These are phyloP conservation scores for Platycheirus rosarum DNA, from an alignment of 2,888 invertebrate genomes.

Conservation along the genomic window DNA sequence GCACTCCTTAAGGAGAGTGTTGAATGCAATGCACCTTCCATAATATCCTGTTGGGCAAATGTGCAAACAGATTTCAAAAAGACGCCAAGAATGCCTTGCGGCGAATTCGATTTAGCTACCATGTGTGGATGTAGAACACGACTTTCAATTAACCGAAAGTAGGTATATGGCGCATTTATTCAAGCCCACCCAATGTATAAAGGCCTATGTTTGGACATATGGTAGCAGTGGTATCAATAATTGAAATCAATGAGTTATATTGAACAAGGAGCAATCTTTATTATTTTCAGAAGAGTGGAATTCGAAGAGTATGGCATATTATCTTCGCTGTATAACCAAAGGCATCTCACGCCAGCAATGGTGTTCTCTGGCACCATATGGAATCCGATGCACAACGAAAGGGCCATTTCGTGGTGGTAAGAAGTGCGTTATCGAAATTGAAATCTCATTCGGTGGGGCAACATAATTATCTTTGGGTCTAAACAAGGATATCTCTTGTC, in stretches of 20 bases:
- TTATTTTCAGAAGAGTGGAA: conserved; percentile 13
- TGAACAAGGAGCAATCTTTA: conserved; percentile 37
- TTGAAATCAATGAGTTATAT: conserved; percentile 71
- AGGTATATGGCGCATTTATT: conserved; percentile 22
- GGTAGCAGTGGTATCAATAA: conserved; percentile 59
- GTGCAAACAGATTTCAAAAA: conserved; percentile 28
- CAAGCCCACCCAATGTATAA: conserved; percentile 23
- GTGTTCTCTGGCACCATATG: background rate
- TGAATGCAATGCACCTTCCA: conserved; percentile 25
- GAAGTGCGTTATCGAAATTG: conserved; percentile 62
- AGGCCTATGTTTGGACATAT: conserved; percentile 66
- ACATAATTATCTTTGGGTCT: conserved; percentile 65
- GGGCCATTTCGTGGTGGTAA: background rate
- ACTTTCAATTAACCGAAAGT: conserved; percentile 62
- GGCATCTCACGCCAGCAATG: background rate
- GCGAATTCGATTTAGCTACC: conserved; percentile 58
- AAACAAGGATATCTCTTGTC: conserved; percentile 68
- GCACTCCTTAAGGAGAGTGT: conserved; percentile 27
- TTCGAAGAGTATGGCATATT: background rate
- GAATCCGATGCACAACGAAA: background rate
- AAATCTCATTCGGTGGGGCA: conserved; percentile 65
- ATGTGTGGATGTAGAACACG: conserved; percentile 52
- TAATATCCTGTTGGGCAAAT: too few relatives aligned
- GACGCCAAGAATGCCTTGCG: conserved; percentile 45
- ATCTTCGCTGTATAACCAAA: background rate